These are phyloP conservation scores for Chamaea fasciata DNA, from an alignment of 2,113 vertebrate genomes.

Conservation along the genomic window DNA sequence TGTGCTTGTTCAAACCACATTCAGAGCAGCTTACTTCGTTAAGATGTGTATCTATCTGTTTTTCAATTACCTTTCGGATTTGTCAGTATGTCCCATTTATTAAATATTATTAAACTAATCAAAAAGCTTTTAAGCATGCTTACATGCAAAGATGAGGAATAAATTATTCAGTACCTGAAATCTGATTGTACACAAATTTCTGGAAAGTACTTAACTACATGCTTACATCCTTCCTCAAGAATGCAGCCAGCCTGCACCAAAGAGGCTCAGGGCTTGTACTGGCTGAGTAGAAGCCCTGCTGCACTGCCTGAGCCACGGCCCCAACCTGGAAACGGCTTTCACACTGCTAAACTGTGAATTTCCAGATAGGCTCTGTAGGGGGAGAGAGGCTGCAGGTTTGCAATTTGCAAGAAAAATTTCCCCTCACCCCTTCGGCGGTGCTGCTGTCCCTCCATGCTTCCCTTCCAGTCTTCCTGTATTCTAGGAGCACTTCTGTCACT, in stretches of 20 bases:
- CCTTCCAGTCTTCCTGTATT: background rate
- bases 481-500: background rate
- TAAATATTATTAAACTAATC: constrained; percentile 15
- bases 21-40: background rate
- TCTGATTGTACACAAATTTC: background rate
- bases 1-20: background rate
- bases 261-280: background rate
- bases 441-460: accelerated
- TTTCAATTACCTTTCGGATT: background rate
- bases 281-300: background rate
- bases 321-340: background rate
- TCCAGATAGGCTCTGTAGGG: background rate
- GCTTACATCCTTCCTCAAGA: background rate
- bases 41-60: background rate
- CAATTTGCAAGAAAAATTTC: background rate
- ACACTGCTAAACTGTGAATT: background rate
- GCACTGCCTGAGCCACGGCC: background rate
- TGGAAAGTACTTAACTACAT: background rate
- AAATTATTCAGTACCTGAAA: constrained; percentile 26
- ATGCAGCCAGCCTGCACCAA: background rate
- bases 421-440: accelerated
- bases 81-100: background rate
- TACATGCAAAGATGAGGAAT: background rate
- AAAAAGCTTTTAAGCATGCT: constrained; percentile 37
- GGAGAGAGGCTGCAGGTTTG: background rate